Evolutionary conservation across 2,888 invertebrate genomes (phyloP).

Genomic region (Tethea ocularis): DNA sequence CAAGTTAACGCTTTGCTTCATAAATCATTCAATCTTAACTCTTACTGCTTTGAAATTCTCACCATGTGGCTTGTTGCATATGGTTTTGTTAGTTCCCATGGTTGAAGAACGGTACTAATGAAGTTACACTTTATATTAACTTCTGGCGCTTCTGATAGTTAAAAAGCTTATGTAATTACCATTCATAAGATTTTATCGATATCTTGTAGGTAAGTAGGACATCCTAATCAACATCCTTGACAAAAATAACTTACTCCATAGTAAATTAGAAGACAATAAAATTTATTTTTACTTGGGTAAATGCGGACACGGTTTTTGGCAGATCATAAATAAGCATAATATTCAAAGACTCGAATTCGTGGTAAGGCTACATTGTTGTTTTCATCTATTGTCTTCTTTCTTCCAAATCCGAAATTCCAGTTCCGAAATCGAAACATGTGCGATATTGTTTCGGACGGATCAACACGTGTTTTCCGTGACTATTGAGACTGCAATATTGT

Average conservation of each 20-base stretch:
- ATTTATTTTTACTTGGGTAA: too few relatives aligned
- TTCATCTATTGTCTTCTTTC: background rate
- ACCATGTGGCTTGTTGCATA: constrained; percentile 4
- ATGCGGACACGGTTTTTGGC: background rate
- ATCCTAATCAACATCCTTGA: too few relatives aligned
- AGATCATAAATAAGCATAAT: background rate
- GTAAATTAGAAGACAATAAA: too few relatives aligned
- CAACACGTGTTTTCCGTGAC: background rate
- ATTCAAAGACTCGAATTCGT: background rate
- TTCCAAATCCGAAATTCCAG: background rate
- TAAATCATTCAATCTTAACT: constrained; percentile 4
- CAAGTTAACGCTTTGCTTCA: constrained; percentile 22
- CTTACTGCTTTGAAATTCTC: background rate
- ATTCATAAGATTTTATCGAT: too few relatives aligned
- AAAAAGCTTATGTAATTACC: too few relatives aligned
- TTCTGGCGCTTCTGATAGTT: background rate
- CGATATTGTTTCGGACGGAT: background rate
- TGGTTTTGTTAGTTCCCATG: background rate
- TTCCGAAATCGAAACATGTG: background rate
- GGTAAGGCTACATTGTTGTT: background rate
- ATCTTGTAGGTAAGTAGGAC: too few relatives aligned
- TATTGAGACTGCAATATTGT: background rate
- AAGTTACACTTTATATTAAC: background rate
- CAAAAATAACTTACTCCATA: too few relatives aligned
- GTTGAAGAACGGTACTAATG: background rate